Base-by-base conservation (phyloP, 2,113 vertebrate genomes). In the Varanus salvator region DNA sequence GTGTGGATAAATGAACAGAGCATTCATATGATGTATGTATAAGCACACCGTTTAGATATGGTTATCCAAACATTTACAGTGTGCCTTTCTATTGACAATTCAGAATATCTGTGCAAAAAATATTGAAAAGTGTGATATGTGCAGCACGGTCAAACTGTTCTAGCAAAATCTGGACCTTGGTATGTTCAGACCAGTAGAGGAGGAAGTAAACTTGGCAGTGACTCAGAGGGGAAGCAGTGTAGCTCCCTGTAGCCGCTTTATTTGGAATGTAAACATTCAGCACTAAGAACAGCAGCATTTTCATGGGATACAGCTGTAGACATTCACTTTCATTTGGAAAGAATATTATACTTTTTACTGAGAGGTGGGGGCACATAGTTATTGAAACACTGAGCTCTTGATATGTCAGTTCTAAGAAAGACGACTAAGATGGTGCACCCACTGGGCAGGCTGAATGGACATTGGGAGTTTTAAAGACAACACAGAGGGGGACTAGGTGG, bases 261-360 rank as follows among this genome's bases (percentile, higher is more conserved):
- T 89, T 86, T 71, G 88, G 86, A 87, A 82, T 78, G 17, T 87
- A 83, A 78, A 21, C 29, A 81, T 93, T 93, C 74, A 92, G 85
- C 86, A 85, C 87, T 92, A 44, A 93, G 90, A 94, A 90, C 74
- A 95, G 84, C 91, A 91, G 27, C 90, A 74, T 77, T 90, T 68
- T 84, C 85, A 15, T 69, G 3, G 60, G 83, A 87, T 84, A 44
- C 85, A 81, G 23, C 4, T 88, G 11, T 66, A 71, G 50, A 8
- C 68, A 82, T 92, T 75, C 75, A 15, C 38, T 64, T 12, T 44
- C 23, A 52, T 71, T 78, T 34, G 34, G 76, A 50, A 80, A 77
- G 54, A 87, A 87, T 76, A 27, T 86, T 8, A 25, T 25, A 12
- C 38, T 27, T 85, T 74, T 25, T 72, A 29, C 3, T 52, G 21